phyloP scores from a whole-genome alignment of 2,113 vertebrate genomes.

The Puma concolor region DNA sequence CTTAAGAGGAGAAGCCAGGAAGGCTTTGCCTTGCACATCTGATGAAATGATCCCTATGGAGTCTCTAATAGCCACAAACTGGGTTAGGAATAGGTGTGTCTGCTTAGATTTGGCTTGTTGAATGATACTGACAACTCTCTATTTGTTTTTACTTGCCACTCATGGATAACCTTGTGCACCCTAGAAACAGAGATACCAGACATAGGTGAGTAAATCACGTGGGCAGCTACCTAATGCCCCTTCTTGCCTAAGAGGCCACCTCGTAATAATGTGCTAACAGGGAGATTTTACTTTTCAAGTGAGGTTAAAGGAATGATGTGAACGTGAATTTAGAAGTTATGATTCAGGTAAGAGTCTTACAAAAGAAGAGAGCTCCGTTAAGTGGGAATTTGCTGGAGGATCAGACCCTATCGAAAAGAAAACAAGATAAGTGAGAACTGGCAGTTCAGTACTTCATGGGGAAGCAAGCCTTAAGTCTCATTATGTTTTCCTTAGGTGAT shows the following conservation, averaged over 20 bases:
- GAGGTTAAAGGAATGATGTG: conserved; percentile 63
- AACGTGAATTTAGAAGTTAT: conserved; percentile 50
- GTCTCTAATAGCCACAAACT: neutral
- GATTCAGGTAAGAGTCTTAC: conserved; percentile 57
- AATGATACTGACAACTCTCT: conserved; percentile 74
- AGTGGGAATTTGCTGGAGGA: conserved; percentile 51
- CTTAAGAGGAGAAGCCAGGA: neutral
- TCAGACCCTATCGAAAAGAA: conserved; percentile 21
- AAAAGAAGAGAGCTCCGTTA: conserved; percentile 27
- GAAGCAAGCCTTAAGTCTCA: conserved; percentile 52
- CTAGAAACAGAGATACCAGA: conserved; percentile 98
- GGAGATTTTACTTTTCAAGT: conserved; percentile 63
- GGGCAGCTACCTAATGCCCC: neutral
- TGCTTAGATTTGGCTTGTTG: conserved; percentile 54
- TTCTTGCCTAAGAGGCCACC: conserved; percentile 9
- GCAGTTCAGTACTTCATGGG: neutral
- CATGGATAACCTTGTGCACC: conserved; percentile 71
- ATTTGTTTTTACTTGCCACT: conserved; percentile 80
- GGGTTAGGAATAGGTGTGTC: conserved; percentile 21
- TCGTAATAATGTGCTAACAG: conserved; percentile 1
- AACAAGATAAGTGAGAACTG: conserved; percentile 10
- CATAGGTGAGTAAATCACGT: conserved; percentile 93
- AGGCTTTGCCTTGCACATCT: neutral
- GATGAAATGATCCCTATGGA: neutral
- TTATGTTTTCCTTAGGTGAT: conserved; percentile 45